A percentile compares a stretch with the other conserved stretches of the same genome.
Evolutionary conservation across 2,113 vertebrate species (phyloP).

Genomic region (Dicentrarchus labrax): DNA sequence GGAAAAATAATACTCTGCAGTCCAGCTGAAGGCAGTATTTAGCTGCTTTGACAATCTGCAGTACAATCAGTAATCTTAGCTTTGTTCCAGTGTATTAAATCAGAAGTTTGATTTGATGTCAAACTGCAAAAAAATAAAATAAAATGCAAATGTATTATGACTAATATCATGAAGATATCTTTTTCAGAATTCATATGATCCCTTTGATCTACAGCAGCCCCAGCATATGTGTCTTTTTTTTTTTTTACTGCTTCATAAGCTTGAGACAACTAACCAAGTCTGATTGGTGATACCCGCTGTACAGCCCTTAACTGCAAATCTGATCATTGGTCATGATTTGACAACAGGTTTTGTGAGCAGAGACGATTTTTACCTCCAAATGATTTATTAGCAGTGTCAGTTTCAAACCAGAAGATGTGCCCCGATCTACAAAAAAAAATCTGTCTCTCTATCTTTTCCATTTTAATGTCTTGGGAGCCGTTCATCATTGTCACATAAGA

Average conservation of each 20-base stretch:
- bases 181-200: slow-evolving; percentile 64
- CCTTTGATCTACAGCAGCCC: slow-evolving; percentile 57
- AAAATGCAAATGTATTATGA: slow-evolving; percentile 13
- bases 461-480: slow-evolving; percentile 57
- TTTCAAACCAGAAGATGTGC: slow-evolving; percentile 49
- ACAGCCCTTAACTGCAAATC: slow-evolving; percentile 38
- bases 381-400: slow-evolving; percentile 54
- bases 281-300: slow-evolving; percentile 32
- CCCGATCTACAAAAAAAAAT: slow-evolving; percentile 31
- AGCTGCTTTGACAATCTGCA: slow-evolving; percentile 43
- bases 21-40: slow-evolving; percentile 15
- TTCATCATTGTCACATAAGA: slow-evolving; percentile 68
- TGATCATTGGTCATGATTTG: slow-evolving; percentile 36
- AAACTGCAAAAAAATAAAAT: neutral
- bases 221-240: slow-evolving; percentile 13
- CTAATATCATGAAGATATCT: slow-evolving; percentile 29
- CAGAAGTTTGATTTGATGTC: slow-evolving; percentile 19
- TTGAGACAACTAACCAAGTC: slow-evolving; percentile 41
- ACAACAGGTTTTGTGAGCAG: slow-evolving; percentile 45
- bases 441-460: slow-evolving; percentile 49
- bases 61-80: slow-evolving; percentile 15
- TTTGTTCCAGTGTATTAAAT: slow-evolving; percentile 11
- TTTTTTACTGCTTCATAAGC: slow-evolving; percentile 30
- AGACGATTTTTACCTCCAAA: slow-evolving; percentile 31
- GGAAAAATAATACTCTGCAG: slow-evolving; percentile 32